Conservation (phyloP, 2,888 invertebrate species). For the Lottia scabra region DNA sequence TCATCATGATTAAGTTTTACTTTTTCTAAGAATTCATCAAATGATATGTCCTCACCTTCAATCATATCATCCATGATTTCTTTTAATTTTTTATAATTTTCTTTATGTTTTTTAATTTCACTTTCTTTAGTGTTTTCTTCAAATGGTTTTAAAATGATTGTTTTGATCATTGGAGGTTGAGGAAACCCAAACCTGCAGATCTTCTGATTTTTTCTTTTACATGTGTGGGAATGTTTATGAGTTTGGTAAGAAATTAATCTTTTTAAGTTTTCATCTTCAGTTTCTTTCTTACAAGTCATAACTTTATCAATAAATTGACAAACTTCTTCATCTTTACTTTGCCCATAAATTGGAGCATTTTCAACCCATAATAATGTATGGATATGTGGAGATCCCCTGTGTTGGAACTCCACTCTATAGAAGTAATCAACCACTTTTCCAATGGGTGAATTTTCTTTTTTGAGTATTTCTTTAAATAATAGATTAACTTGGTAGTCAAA, state of each 20-base stretch:
- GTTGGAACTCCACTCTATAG: conserved; percentile 42
- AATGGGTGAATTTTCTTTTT: conserved; percentile 26
- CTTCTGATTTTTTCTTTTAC: conserved; percentile 24
- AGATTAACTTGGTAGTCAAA: conserved; percentile 38
- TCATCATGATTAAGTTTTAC: neutral
- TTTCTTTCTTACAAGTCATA: conserved; percentile 28
- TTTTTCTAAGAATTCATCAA: neutral
- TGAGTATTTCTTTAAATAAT: conserved; percentile 26
- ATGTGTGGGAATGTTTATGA: conserved; percentile 28
- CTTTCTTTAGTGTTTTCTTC: neutral
- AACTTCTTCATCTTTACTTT: conserved; percentile 24
- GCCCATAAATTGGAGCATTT: conserved; percentile 32
- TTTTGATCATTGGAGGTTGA: conserved; percentile 6
- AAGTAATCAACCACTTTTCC: conserved; percentile 36
- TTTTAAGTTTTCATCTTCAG: conserved; percentile 20
- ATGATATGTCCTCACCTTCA: neutral
- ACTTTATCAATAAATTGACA: conserved; percentile 24
- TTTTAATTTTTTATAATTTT: neutral
- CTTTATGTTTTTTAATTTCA: neutral
- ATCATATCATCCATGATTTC: neutral
- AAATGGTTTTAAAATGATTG: neutral
- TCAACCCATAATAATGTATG: conserved; percentile 39
- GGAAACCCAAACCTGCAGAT: conserved; percentile 30
- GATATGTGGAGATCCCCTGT: conserved; percentile 42
- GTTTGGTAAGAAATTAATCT: conserved; percentile 20